Evolutionary conservation across 1,140 invertebrate genomes (phyloP).

Genomic region (Halictus rubicundus): DNA sequence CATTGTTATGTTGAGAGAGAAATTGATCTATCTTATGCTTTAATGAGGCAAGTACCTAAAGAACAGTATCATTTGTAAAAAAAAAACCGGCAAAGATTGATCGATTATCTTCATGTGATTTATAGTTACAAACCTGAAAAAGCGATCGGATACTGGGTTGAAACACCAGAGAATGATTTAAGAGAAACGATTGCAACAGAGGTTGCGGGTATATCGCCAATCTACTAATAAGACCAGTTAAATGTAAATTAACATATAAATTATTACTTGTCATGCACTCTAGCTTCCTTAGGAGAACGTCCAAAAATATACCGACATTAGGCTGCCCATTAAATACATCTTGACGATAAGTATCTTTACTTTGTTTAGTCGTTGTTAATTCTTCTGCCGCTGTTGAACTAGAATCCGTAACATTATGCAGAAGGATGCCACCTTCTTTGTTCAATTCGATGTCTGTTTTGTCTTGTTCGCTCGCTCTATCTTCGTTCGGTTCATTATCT

Average conservation of each 20-base stretch:
- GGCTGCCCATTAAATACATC: slow-evolving; percentile 72
- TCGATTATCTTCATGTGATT: neutral
- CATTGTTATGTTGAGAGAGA: slow-evolving; percentile 86
- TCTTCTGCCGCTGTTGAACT: slow-evolving; percentile 23
- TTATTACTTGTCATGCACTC: slow-evolving; percentile 93
- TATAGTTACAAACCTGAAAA: slow-evolving; percentile 87
- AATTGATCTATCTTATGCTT: slow-evolving; percentile 92
- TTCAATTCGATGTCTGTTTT: slow-evolving; percentile 69
- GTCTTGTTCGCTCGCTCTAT: slow-evolving; percentile 76
- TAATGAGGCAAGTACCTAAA: slow-evolving; percentile 89
- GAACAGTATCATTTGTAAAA: slow-evolving; percentile 20
- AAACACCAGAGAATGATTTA: slow-evolving; percentile 92
- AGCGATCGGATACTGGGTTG: slow-evolving; percentile 95
- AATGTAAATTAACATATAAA: slow-evolving; percentile 92
- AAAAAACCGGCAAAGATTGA: neutral
- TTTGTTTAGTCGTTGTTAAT: slow-evolving; percentile 50
- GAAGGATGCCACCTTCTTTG: slow-evolving; percentile 35
- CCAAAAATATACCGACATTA: slow-evolving; percentile 86
- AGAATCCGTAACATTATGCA: slow-evolving; percentile 25
- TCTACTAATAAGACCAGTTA: slow-evolving; percentile 93
- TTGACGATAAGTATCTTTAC: slow-evolving; percentile 58
- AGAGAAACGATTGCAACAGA: slow-evolving; percentile 91
- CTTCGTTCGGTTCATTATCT: slow-evolving; percentile 68
- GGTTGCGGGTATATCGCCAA: slow-evolving; percentile 94
- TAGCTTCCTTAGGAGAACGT: slow-evolving; percentile 89